Conservation (phyloP, 2,888 invertebrate genomes). For the Allacma fusca region DNA sequence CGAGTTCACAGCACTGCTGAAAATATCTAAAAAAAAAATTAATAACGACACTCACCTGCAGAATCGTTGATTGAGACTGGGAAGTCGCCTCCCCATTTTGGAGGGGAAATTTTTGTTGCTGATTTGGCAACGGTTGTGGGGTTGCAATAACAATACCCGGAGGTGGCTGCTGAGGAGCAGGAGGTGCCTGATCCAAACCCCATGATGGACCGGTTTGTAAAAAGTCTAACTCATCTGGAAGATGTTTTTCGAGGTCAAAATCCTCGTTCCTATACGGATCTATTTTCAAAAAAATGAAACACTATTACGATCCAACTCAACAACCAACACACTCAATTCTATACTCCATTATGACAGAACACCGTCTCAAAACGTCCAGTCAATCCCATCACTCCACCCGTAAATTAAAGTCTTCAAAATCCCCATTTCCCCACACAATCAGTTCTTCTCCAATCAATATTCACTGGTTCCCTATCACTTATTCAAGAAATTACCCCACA, state of each 20-base stretch:
- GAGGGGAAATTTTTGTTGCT: constrained; percentile 60
- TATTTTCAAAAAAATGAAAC: constrained; percentile 64
- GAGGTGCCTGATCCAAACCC: constrained; percentile 67
- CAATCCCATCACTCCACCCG: too few species aligned
- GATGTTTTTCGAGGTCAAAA: constrained; percentile 89
- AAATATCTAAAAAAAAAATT: background rate
- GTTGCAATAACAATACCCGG: constrained; percentile 62
- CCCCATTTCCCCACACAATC: too few species aligned
- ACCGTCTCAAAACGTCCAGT: too few species aligned
- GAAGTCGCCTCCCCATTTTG: constrained; percentile 60
- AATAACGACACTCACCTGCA: constrained; percentile 64
- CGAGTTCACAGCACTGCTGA: background rate
- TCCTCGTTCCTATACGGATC: constrained; percentile 84
- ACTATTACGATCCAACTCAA: too few species aligned
- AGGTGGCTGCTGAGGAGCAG: constrained; percentile 77
- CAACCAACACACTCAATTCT: too few species aligned
- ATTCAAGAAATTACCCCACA: too few species aligned
- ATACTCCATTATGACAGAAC: too few species aligned
- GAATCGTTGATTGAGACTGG: constrained; percentile 64
- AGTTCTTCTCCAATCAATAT: too few species aligned
- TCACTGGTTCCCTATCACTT: too few species aligned
- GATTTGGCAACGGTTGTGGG: constrained; percentile 66
- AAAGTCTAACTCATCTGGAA: constrained; percentile 86
- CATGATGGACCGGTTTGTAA: constrained; percentile 74
- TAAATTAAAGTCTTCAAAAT: too few species aligned